Evolutionary conservation across 2,888 invertebrate genomes (phyloP).

Genomic region (Drosophila kokeensis): DNA sequence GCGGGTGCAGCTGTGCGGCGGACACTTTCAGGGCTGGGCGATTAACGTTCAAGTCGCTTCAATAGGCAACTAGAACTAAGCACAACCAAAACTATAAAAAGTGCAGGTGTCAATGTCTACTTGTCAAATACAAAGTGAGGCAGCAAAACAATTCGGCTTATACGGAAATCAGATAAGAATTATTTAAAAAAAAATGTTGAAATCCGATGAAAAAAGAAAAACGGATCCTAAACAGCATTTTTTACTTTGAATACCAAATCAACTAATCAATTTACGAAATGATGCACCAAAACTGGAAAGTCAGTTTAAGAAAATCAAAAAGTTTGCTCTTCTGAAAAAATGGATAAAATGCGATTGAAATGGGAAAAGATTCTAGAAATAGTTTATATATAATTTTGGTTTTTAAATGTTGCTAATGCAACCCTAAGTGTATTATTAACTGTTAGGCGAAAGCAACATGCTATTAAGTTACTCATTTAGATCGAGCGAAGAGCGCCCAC

Average conservation of each 20-base stretch:
- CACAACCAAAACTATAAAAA: background rate
- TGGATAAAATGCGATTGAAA: background rate
- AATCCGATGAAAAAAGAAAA: background rate
- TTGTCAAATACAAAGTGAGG: constrained; percentile 23
- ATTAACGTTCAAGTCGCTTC: constrained; percentile 11
- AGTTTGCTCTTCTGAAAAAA: background rate
- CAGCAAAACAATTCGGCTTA: background rate
- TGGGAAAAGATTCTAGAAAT: background rate
- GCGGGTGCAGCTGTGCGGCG: constrained; percentile 58
- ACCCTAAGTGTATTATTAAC: constrained; percentile 30
- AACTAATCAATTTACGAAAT: constrained; percentile 1
- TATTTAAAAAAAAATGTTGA: background rate
- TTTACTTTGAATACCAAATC: constrained; percentile 5
- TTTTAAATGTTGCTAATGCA: background rate
- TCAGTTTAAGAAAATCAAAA: background rate
- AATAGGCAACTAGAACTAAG: constrained; percentile 10
- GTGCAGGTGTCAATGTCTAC: constrained; percentile 20
- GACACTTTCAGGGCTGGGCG: constrained; percentile 27
- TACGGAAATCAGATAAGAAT: background rate
- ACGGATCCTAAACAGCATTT: background rate
- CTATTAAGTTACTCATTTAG: constrained; percentile 52
- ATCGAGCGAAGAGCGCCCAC: constrained; percentile 29
- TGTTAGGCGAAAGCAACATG: constrained; percentile 32
- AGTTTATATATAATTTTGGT: background rate
- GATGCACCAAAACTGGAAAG: background rate